phyloP scores from a whole-genome alignment of 2,888 invertebrate genomes.

The Strigamia transsilvanica region DNA sequence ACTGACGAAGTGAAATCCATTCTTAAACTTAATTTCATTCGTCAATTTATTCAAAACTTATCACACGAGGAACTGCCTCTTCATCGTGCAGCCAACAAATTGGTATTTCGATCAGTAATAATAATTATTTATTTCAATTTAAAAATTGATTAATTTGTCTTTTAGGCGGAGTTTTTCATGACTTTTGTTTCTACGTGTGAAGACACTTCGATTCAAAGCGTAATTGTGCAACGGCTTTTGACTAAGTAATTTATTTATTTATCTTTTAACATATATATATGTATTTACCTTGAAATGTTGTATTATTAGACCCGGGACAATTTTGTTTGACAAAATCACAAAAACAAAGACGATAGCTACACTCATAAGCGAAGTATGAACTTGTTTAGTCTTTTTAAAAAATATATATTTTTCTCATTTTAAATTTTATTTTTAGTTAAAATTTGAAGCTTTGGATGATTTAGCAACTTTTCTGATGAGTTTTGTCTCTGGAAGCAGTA shows the following conservation, averaged over 20 bases:
- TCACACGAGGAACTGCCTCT: not conserved
- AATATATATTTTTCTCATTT: not conserved
- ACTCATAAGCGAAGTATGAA: not conserved
- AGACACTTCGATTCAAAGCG: slow-evolving; percentile 66
- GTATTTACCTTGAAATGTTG: too few relatives aligned
- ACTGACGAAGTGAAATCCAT: not conserved
- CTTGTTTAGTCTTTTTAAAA: not conserved
- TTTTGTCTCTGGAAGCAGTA: not conserved
- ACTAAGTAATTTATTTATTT: slow-evolving; percentile 61
- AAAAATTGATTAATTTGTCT: too few relatives aligned
- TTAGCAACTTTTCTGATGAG: not conserved
- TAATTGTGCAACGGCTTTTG: slow-evolving; percentile 72
- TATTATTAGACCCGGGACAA: slow-evolving; percentile 71
- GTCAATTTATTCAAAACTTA: slow-evolving; percentile 1
- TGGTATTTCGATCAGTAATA: not conserved
- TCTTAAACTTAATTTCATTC: not conserved
- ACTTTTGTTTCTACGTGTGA: not conserved
- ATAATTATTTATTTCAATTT: too few relatives aligned
- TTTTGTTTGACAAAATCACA: slow-evolving; percentile 78
- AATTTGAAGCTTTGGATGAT: not conserved
- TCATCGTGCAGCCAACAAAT: not conserved
- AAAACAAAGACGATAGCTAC: slow-evolving; percentile 58
- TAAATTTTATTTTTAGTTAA: not conserved
- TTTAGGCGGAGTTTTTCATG: not conserved
- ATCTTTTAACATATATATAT: too few relatives aligned